Evolutionary conservation across 2,797 vertebrate species (phyloP).

Genomic region (Avahi laniger): DNA sequence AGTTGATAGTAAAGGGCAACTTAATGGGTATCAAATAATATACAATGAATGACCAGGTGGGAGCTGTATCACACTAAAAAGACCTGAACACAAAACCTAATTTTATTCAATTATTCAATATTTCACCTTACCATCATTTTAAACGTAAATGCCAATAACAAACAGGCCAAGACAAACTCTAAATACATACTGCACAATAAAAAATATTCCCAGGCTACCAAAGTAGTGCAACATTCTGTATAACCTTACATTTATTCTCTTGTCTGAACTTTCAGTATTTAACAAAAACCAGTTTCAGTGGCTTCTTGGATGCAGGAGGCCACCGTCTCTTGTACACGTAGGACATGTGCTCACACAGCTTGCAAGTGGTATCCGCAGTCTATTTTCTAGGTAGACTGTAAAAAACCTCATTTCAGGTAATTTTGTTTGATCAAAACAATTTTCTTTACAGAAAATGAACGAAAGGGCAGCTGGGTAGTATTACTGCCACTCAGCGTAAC

Average conservation of each 20-base stretch:
- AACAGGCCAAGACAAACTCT: neutral
- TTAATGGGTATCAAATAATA: neutral
- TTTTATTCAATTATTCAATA: slow-evolving; percentile 8
- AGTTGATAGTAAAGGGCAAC: neutral
- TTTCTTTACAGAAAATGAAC: neutral
- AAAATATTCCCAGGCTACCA: slow-evolving; percentile 24
- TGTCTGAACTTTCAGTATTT: neutral
- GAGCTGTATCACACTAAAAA: neutral
- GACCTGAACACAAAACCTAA: slow-evolving; percentile 65
- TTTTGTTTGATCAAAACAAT: neutral
- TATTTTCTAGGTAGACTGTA: neutral
- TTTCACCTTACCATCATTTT: slow-evolving; percentile 31
- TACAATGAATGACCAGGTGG: neutral
- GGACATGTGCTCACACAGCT: neutral
- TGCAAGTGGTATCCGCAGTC: fast-evolving
- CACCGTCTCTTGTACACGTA: neutral
- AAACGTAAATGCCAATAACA: slow-evolving; percentile 38
- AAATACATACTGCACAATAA: neutral
- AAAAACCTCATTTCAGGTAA: neutral
- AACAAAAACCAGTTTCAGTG: neutral
- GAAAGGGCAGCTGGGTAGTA: neutral
- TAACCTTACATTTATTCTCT: neutral
- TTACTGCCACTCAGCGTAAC: neutral
- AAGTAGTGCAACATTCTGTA: neutral
- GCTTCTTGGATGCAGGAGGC: neutral